These are phyloP conservation scores for Chiridota heheva DNA, from an alignment of 35 echinoderm and acorn worm genomes.

Conservation along the genomic window DNA sequence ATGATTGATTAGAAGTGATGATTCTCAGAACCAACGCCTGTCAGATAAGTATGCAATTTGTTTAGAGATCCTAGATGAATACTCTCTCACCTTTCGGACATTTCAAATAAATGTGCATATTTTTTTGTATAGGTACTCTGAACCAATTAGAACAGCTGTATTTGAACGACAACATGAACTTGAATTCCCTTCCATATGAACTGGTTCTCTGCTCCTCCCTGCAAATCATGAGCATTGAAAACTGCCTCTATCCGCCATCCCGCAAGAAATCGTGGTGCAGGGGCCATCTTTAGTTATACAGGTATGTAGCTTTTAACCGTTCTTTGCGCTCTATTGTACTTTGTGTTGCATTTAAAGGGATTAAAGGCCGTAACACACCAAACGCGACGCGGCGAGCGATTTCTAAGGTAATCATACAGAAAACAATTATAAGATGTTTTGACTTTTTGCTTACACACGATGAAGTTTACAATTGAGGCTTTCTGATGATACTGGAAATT, in stretches of 20 bases:
- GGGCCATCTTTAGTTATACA: constrained; percentile 91
- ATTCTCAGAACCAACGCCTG: too few species aligned
- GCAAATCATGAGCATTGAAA: constrained; percentile 99
- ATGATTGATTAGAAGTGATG: too few species aligned
- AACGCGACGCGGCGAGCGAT: too few species aligned
- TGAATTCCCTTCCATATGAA: constrained; percentile 87
- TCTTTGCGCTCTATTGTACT: background rate
- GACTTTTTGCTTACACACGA: too few species aligned
- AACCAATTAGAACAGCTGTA: constrained; percentile 84
- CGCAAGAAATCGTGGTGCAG: constrained; percentile 74
- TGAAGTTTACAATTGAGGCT: too few species aligned
- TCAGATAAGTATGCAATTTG: too few species aligned
- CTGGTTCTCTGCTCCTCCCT: constrained; percentile 78
- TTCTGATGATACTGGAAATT: too few species aligned
- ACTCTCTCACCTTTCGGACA: too few species aligned
- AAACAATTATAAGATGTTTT: too few species aligned
- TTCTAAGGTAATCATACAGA: too few species aligned
- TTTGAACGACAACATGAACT: constrained; percentile 84
- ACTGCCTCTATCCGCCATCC: constrained; percentile 70
- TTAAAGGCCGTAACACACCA: too few species aligned
- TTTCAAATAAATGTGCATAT: background rate
- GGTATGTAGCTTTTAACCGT: constrained; percentile 10
- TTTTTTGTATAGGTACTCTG: constrained; percentile 60
- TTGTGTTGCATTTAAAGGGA: background rate
- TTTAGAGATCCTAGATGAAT: too few species aligned